phyloP scores from a whole-genome alignment of 2,888 invertebrate species.

The Bedellia somnulentella region DNA sequence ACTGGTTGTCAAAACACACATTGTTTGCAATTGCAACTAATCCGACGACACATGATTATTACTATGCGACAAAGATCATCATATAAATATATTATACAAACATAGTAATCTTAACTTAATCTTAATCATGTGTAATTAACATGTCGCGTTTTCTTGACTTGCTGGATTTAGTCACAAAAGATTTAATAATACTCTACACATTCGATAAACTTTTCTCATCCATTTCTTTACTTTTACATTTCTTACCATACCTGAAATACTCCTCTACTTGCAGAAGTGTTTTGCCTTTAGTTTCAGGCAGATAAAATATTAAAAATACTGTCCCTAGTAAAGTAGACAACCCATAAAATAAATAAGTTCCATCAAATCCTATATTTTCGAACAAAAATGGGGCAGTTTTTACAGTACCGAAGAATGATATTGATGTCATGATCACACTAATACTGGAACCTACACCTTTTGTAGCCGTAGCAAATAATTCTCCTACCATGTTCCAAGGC shows the following conservation, averaged over 20 bases:
- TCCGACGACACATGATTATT: too few relatives aligned
- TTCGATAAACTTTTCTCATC: constrained; percentile 11
- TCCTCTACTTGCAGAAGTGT: constrained; percentile 69
- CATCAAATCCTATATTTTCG: constrained; percentile 52
- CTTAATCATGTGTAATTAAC: not conserved
- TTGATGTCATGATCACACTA: constrained; percentile 66
- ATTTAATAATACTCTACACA: too few relatives aligned
- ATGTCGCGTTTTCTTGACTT: too few relatives aligned
- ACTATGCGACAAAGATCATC: not conserved
- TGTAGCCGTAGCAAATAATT: constrained; percentile 67
- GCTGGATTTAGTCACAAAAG: too few relatives aligned
- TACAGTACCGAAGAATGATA: constrained; percentile 68
- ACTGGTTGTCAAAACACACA: too few relatives aligned
- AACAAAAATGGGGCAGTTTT: constrained; percentile 68
- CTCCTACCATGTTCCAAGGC: constrained; percentile 77
- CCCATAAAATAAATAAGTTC: constrained; percentile 67
- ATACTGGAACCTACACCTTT: constrained; percentile 71
- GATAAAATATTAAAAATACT: constrained; percentile 57
- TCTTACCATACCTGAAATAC: constrained; percentile 39
- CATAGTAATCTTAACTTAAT: not conserved
- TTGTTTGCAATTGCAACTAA: too few relatives aligned
- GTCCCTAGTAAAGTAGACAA: constrained; percentile 61
- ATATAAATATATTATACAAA: not conserved
- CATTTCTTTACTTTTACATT: constrained; percentile 17
- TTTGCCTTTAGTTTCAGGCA: constrained; percentile 72